Evolutionary conservation across 2,113 vertebrate genomes (phyloP), one percentile per base, ranked within the genome.

Genomic region (Cololabis saira): DNA sequence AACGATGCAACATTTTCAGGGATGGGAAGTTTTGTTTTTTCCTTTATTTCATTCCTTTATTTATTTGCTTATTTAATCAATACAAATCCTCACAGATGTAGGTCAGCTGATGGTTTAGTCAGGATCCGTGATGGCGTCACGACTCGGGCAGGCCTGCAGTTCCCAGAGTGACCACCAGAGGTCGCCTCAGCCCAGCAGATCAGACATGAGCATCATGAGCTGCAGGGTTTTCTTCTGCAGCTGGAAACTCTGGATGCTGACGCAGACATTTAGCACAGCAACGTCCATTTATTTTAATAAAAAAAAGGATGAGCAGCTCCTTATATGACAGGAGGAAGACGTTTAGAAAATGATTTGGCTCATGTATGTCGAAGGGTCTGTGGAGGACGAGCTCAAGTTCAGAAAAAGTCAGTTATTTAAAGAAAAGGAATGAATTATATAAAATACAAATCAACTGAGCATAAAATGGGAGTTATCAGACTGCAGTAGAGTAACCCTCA

Each of bases 61-160:
- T 37, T 7, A 9, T 11, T 37, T 59, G 43, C 30, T 7, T 10
- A 10, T 2, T 12, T 12, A 15, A 52, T 61, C 37, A 24, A 44
- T 19, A 61, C 37, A 71, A 68, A 61, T 12, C 22, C 14, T 3
- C 5, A 44, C 16, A 60, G 61, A 82, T 78, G 54, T 80, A 73
- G 81, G 85, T 75, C 78, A 73, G 64, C 73, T 27, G 2, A 27
- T 27, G 24, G 3, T 48, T 74, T 27, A 27, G 24, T 27, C 24
- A 5, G 3, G 5, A 27, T 27, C 24, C 2, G 60, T 61, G 30
- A 57, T 74, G 76, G 78, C 63, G 80, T 62, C 18, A 67, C 61
- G 72, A 70, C 30, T 70, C 56, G 49, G 44, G 18, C 49, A 8
- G 21, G 2, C 1, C 30, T 2, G 13, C 21, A 74, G 30, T 72